Percentiles rank a stretch among this genome's conserved stretches.
phyloP scores from a whole-genome alignment of 1,140 invertebrate genomes.

The Agraylea sexmaculata region DNA sequence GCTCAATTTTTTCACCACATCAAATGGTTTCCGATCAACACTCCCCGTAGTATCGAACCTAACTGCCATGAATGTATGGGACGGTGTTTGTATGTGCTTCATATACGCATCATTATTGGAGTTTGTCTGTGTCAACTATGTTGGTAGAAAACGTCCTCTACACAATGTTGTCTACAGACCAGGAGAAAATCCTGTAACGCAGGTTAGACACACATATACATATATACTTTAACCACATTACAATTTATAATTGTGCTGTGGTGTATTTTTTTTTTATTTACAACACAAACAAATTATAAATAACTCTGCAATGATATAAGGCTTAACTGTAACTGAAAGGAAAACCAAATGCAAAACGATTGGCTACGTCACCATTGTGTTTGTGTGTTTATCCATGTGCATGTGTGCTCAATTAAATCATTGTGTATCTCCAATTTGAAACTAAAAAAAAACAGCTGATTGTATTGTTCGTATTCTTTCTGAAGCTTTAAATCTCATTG shows the following conservation, averaged over 20 bases:
- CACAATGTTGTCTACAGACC: conserved; percentile 82
- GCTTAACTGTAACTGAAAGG: no score
- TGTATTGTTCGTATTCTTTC: no score
- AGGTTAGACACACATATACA: conserved; percentile 47
- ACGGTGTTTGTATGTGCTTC: conserved; percentile 93
- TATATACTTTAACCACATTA: not conserved
- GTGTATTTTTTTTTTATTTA: not conserved
- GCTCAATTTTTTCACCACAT: conserved; percentile 96
- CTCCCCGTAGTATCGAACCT: conserved; percentile 86
- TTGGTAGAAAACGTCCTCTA: conserved; percentile 76
- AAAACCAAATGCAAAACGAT: no score
- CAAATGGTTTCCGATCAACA: conserved; percentile 77
- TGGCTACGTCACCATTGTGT: no score
- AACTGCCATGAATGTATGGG: conserved; percentile 93
- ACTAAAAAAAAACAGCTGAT: no score
- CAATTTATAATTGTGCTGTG: not conserved
- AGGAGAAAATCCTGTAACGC: conserved; percentile 79
- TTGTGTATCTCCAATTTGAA: no score
- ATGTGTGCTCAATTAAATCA: no score
- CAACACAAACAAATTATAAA: not conserved
- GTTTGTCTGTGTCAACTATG: conserved; percentile 91
- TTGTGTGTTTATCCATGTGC: no score
- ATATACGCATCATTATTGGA: conserved; percentile 87
- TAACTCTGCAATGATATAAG: conserved; percentile 28
- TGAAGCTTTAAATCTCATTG: no score